Evolutionary conservation across 1,140 invertebrate genomes (phyloP), one percentile per base, ranked within the genome.

Genomic region (Aphelinus atriplicis): DNA sequence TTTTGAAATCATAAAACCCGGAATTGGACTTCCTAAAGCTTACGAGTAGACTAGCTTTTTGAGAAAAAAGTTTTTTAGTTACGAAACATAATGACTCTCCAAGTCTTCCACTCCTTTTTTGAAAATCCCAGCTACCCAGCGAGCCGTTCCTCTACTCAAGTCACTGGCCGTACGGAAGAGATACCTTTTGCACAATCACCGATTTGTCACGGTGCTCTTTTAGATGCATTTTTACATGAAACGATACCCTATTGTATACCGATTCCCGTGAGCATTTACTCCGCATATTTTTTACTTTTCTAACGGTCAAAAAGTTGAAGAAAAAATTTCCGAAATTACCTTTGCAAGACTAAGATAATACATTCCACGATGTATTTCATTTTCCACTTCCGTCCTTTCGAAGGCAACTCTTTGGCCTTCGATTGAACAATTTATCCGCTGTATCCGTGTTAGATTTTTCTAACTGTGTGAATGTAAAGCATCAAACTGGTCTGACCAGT

Each of bases 341-440:
- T 62, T 50, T 57, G 55, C 42, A 56, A 26, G 6, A 62, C 10
- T 58, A 7, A 71, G 57, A 63, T 26, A 70, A 67, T 73, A 76
- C 69, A 77, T 77, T 79, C 62, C 70, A 72, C 48, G 45, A 73
- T 77, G 65, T 71, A 63, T 78, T 71, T 78, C 5, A 72, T 62
- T 75, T 71, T 55, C 47, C 47, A 51, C 64, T 72, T 71, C 68
- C 68, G 69, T 75, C 75, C 64, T 72, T 56, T 73, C 45, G 53
- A 63, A 56, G 26, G 56, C 56, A 76, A 3, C 51, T 53, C 51
- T 53, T 53, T 53, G 51, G 51, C 4, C 51, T 53, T 53, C 9
- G 26, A 26, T 26, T 26, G 45, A 45, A 65, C 53, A 9, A 62
- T 53, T 61, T 73, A 47, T 9, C 47, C 57, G 6, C 9, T 51